Percentiles rank a stretch among this genome's conserved stretches.
Conservation (phyloP, 1,140 invertebrate genomes). For the Drosophila biarmipes region DNA sequence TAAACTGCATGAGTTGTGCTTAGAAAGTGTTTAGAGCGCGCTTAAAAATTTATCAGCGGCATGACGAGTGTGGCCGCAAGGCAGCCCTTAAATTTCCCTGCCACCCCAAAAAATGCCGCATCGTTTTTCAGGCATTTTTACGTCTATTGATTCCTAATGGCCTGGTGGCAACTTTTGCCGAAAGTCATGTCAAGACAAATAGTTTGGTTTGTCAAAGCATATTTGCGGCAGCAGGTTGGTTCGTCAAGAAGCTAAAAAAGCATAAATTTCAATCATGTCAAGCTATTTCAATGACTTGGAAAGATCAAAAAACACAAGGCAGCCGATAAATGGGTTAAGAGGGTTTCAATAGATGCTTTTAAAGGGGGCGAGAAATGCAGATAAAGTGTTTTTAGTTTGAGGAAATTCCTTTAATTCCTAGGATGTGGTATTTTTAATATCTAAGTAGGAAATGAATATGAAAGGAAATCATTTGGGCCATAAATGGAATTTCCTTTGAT, state of each 20-base stretch:
- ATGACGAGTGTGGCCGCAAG: conserved; percentile 76
- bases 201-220: conserved; percentile 78
- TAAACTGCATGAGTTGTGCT: conserved; percentile 79
- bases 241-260: background rate
- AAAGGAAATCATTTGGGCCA: too few species aligned
- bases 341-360: background rate
- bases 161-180: conserved; percentile 45
- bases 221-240: conserved; percentile 52
- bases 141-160: conserved; percentile 73
- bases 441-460: background rate
- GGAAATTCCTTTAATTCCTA: background rate
- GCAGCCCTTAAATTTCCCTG: conserved; percentile 17
- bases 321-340: background rate
- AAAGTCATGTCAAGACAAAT: conserved; percentile 75
- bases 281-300: conserved; percentile 55
- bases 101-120: conserved; percentile 42
- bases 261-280: conserved; percentile 16
- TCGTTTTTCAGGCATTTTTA: conserved; percentile 74
- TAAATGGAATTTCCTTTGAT: too few species aligned
- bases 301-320: conserved; percentile 48
- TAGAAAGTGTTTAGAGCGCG: conserved; percentile 77
- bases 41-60: conserved; percentile 79
- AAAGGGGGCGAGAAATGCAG: too few species aligned
- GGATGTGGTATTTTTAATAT: background rate
- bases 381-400: background rate